A percentile compares a stretch with the other conserved stretches of the same genome.
These are phyloP conservation scores for Anoplophora glabripennis DNA, from an alignment of 1,140 invertebrate species.

Conservation along the genomic window DNA sequence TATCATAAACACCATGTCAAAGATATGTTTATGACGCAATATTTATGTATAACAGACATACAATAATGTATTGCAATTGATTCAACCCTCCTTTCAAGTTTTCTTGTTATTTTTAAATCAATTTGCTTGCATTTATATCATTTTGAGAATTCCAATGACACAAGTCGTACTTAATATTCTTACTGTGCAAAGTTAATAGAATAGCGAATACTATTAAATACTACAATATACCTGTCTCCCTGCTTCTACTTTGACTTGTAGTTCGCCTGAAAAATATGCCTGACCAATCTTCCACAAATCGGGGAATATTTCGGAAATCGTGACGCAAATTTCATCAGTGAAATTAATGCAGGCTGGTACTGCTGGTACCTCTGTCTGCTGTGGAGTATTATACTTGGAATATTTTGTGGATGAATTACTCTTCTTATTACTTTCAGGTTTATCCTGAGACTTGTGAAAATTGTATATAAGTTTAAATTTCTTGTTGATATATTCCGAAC, in stretches of 20 bases:
- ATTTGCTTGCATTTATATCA: background rate
- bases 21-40: too few species aligned
- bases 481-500: constrained; percentile 70
- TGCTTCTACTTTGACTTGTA: constrained; percentile 66
- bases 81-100: too few species aligned
- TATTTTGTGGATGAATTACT: constrained; percentile 37
- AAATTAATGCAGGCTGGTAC: constrained; percentile 62
- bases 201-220: too few species aligned
- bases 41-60: too few species aligned
- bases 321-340: constrained; percentile 70
- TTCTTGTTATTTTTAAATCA: background rate
- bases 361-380: constrained; percentile 40
- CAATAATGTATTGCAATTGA: too few species aligned
- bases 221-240: constrained; percentile 9
- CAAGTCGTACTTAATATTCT: too few species aligned
- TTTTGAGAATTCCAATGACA: too few species aligned
- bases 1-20: too few species aligned
- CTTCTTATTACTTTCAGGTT: constrained; percentile 35
- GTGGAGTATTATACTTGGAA: constrained; percentile 40
- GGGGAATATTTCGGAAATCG: constrained; percentile 69
- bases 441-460: constrained; percentile 52
- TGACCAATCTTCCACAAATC: constrained; percentile 88
- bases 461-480: constrained; percentile 63
- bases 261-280: constrained; percentile 82
- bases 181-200: too few species aligned